Percentiles rank a stretch among this genome's conserved stretches.
Conservation (phyloP, 2,797 vertebrate species). For the Pangasius djambal region DNA sequence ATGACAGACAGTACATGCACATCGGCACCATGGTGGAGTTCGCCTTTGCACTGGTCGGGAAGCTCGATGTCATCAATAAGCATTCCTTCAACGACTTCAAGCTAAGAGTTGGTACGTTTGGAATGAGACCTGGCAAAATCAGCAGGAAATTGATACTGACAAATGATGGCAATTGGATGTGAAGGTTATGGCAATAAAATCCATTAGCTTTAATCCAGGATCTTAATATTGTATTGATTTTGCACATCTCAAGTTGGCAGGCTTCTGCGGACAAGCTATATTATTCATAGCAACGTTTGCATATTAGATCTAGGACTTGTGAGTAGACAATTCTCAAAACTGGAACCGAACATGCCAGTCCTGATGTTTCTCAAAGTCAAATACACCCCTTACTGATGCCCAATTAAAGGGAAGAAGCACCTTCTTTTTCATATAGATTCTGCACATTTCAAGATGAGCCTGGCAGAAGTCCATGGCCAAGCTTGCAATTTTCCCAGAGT, state of each 20-base stretch:
- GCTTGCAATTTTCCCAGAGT: constrained; percentile 1
- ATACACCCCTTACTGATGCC: background rate
- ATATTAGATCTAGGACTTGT: background rate
- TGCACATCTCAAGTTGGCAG: background rate
- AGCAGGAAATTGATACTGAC: background rate
- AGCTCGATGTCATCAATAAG: constrained; percentile 96
- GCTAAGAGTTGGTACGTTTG: constrained; percentile 87
- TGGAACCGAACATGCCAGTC: background rate
- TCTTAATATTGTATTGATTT: background rate
- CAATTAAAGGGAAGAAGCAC: background rate
- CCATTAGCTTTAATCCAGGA: background rate
- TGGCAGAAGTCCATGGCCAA: background rate
- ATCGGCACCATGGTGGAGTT: constrained; percentile 98
- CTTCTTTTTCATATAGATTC: constrained; percentile 18
- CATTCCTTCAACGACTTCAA: constrained; percentile 98
- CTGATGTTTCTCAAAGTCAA: background rate
- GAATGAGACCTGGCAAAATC: background rate
- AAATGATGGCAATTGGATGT: background rate
- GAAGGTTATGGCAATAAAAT: background rate
- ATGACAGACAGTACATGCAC: constrained; percentile 95
- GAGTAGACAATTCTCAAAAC: background rate
- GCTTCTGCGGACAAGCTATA: background rate
- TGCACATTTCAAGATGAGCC: constrained; percentile 1
- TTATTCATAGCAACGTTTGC: background rate
- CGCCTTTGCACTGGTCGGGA: constrained; percentile 92